These are phyloP conservation scores for Epiblema foenella DNA, from an alignment of 2,888 invertebrate species.

Conservation along the genomic window DNA sequence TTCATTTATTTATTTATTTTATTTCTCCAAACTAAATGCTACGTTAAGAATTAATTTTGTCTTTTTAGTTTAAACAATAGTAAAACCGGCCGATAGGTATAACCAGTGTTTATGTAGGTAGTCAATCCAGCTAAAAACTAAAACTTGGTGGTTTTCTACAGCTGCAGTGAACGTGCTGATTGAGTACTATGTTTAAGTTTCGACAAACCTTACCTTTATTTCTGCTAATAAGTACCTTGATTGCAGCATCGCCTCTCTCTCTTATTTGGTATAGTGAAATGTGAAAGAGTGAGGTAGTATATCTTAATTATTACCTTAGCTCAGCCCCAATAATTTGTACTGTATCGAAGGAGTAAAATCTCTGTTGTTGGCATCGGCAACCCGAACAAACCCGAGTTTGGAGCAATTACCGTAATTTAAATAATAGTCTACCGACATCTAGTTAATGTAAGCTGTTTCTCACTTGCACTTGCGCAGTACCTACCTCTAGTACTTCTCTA, in stretches of 20 bases:
- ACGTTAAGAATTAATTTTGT: not conserved
- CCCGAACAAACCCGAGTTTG: not conserved
- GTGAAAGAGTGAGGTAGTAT: not conserved
- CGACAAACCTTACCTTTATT: not conserved
- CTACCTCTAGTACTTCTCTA: not conserved
- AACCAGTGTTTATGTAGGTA: not conserved
- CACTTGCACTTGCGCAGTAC: slow-evolving; percentile 31
- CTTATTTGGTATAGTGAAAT: not conserved
- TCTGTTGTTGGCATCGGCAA: slow-evolving; percentile 1
- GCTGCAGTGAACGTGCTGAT: slow-evolving; percentile 12
- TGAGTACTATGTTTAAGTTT: slow-evolving; percentile 8
- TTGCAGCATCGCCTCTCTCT: not conserved
- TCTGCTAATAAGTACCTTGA: not conserved
- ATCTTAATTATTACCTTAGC: not conserved
- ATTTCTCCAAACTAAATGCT: not conserved
- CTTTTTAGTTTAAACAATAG: not conserved
- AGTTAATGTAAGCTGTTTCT: slow-evolving; percentile 37
- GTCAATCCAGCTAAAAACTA: slow-evolving; percentile 8
- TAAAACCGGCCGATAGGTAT: not conserved
- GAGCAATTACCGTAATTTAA: slow-evolving; percentile 45
- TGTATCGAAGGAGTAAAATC: not conserved
- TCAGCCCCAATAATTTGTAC: not conserved
- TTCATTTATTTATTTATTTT: too few relatives aligned
- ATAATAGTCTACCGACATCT: slow-evolving; percentile 44
- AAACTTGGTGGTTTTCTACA: not conserved